Base-by-base conservation (phyloP, 2,888 invertebrate genomes). In the Monopis laevigella region DNA sequence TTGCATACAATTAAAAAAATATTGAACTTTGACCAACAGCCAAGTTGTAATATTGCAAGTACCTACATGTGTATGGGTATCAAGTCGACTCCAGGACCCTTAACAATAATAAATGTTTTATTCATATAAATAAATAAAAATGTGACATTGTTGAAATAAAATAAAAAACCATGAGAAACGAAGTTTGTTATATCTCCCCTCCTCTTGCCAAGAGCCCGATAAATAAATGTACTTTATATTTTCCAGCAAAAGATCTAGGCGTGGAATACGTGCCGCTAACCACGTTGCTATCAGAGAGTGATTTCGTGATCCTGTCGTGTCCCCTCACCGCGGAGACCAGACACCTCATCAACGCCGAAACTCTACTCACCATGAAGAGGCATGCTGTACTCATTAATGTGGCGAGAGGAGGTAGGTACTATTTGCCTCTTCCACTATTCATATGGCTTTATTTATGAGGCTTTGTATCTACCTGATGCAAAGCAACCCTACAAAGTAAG, bases 331-430 rank as follows among this genome's bases (percentile, higher is more conserved):
- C 78, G 2, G 87, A 88, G 55, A 93, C 92, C 0, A 81, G 66
- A 41, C 81, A 85, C 17, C 64, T 93, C 56, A 91, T 93, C 58
- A 87, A 91, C 55, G 80, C 81, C 4, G 63, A 73, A 1, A 81
- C 86, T 2, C 88, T 94, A 48, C 65, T 69, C 1, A 83, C 86
- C 51, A 94, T 94, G 93, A 94, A 93, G 62, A 82, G 71, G 11
- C 87, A 73, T 26, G 83, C 90, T 0, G 83, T 93, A 3, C 82
- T 95, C 28, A 82, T 95, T 1, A 95, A 95, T 56, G 84, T 90
- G 38, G 87, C 88, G 34, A 77, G 90, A 52, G 90, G 90, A 61
- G 88, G 85, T 65, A 62, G 81, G 42, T 27, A 4, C 13, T 36
- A n/a, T n/a, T n/a, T n/a, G n/a, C n/a, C n/a, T n/a, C n/a, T n/a